Conservation (phyloP, 1,140 invertebrate species). For the Macrosteles quadrilineatus region DNA sequence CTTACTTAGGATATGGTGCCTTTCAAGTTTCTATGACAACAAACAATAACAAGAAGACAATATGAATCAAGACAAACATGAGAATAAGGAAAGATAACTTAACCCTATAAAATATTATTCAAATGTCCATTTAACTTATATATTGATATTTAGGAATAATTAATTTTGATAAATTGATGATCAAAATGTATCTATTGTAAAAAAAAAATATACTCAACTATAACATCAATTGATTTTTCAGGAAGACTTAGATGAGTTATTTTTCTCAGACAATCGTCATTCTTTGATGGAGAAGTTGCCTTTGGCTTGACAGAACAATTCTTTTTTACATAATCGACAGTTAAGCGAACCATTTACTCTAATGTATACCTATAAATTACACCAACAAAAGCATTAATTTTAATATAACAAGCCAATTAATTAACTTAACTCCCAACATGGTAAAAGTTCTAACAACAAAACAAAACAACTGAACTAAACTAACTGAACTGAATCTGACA, state of each 20-base stretch:
- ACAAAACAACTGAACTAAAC: too few species aligned
- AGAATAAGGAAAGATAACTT: background rate
- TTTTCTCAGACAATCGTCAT: background rate
- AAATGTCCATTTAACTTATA: background rate
- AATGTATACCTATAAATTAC: too few species aligned
- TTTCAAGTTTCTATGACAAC: background rate
- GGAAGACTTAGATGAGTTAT: constrained; percentile 6
- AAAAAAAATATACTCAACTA: background rate
- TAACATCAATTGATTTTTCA: constrained; percentile 7
- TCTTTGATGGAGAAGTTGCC: background rate
- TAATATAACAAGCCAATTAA: too few species aligned
- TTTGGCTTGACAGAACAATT: background rate
- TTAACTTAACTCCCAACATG: too few species aligned
- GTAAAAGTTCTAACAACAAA: too few species aligned
- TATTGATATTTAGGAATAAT: background rate
- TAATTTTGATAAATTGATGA: background rate
- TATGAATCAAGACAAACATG: background rate
- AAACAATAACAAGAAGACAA: background rate
- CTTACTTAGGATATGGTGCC: too few species aligned
- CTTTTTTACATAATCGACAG: background rate
- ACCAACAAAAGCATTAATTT: too few species aligned
- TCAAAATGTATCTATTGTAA: background rate
- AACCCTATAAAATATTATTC: background rate
- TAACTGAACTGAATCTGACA: too few species aligned
- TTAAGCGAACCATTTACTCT: constrained; percentile 5